Base-by-base conservation (phyloP, 2,888 invertebrate genomes). In the Mythimna loreyi region DNA sequence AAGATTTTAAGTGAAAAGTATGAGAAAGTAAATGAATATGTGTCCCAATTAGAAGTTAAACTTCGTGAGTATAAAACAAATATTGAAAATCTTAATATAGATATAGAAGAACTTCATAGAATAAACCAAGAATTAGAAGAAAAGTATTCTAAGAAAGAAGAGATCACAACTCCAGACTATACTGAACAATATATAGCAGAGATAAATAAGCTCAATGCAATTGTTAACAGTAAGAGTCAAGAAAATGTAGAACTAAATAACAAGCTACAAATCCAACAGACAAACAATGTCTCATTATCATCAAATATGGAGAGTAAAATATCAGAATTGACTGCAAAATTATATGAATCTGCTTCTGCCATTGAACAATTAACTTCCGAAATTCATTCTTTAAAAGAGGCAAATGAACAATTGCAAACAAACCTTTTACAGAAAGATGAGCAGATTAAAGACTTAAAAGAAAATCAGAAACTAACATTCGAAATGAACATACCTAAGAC, bases 171-270 rank as follows among this genome's bases (percentile, higher is more conserved):
- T 2, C 90, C 96, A 13, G 95, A 96, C 86, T 96, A 95, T 81
- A 95, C 96, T 9, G 95, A 95, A 68, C 95, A 95, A 77, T 96
- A 95, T 76, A 90, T 96, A 77, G 95, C 89, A 80, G 97, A 97
- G 91, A 97, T 97, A 82, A 96, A 96, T 81, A 96, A 95, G 49
- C 88, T 97, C 0, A 96, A 96, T 64, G 93, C 96, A 63, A 79
- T 96, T 45, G 84, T 97, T 3, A 93, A 93, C 45, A 93, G 90
- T 67, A 96, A 96, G 87, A 96, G 96, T 83, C 86, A 93, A 43
- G 94, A 96, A 80, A 94, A 96, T 64, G 89, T 90, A 43, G 91
- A 92, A 56, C 76, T 93, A 2, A 88, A 83, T 69, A 90, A 89
- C 73, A 92, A 89, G 80, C 67, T 92, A 55, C 88, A 92, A 72